Percentiles rank a stretch among this genome's conserved stretches.
Evolutionary conservation across 2,888 invertebrate genomes (phyloP).

Genomic region (Auanema freiburgensis): DNA sequence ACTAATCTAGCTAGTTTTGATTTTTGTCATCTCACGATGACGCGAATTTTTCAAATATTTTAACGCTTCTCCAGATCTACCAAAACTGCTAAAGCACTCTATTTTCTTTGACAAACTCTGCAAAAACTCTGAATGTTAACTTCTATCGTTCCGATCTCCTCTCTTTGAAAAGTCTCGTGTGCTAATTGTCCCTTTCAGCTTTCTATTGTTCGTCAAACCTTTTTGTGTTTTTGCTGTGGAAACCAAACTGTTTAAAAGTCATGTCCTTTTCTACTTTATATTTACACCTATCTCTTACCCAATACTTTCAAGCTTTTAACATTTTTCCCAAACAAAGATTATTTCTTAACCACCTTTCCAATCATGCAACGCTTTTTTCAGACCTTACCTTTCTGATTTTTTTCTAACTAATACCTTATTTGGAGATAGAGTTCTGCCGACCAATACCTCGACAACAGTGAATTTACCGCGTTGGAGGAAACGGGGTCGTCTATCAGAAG

Average conservation of each 20-base stretch:
- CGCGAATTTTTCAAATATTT: too few species aligned
- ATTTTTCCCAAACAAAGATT: constrained; percentile 8
- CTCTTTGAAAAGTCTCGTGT: background rate
- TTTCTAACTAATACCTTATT: constrained; percentile 6
- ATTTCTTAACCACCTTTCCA: background rate
- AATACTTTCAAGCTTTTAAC: background rate
- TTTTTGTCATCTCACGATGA: background rate
- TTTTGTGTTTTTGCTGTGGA: background rate
- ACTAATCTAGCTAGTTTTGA: background rate
- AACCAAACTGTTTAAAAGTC: background rate
- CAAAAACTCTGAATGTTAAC: background rate
- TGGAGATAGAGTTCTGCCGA: constrained; percentile 6
- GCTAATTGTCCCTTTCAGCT: background rate
- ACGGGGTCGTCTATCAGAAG: constrained; percentile 43
- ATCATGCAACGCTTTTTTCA: background rate
- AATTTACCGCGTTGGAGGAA: constrained; percentile 31
- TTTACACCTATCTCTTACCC: constrained; percentile 3
- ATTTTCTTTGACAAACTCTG: background rate
- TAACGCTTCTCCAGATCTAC: too few species aligned
- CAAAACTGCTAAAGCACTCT: too few species aligned
- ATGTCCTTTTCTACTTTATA: background rate
- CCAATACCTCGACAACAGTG: constrained; percentile 27
- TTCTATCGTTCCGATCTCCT: background rate
- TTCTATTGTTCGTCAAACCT: constrained; percentile 5
- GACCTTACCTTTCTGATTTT: constrained; percentile 14